These are phyloP conservation scores for Drosophila baimaii DNA, from an alignment of 1,140 invertebrate species.

Conservation along the genomic window DNA sequence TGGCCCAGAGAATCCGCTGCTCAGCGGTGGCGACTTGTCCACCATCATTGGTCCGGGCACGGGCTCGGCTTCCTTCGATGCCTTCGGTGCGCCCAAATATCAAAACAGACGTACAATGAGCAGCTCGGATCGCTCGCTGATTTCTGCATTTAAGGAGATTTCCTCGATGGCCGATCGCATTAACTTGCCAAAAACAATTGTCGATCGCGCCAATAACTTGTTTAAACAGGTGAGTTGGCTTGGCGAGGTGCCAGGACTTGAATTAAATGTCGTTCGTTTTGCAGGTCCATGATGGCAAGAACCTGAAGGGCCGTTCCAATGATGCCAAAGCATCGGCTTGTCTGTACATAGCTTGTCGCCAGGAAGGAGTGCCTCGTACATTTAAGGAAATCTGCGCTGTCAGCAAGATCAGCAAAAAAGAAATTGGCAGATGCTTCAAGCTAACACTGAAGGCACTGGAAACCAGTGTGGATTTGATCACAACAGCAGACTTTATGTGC, in stretches of 20 bases:
- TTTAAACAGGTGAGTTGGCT: constrained; percentile 92
- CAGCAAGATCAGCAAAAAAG: constrained; percentile 99
- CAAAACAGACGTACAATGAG: constrained; percentile 97
- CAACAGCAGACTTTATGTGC: constrained; percentile 99
- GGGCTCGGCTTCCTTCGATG: constrained; percentile 91
- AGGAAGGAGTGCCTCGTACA: constrained; percentile 98
- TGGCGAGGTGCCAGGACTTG: background rate
- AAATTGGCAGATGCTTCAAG: constrained; percentile 99
- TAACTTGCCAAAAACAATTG: constrained; percentile 97
- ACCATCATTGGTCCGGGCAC: constrained; percentile 98
- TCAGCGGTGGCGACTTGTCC: constrained; percentile 97
- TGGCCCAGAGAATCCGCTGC: constrained; percentile 96
- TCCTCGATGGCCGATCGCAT: constrained; percentile 98
- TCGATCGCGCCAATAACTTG: constrained; percentile 97
- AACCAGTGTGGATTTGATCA: constrained; percentile 98
- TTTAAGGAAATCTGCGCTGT: constrained; percentile 99
- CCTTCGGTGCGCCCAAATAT: constrained; percentile 95
- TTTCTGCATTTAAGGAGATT: constrained; percentile 98
- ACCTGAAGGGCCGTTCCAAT: constrained; percentile 96
- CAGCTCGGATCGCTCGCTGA: constrained; percentile 96
- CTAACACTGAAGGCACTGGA: constrained; percentile 95
- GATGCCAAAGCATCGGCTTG: constrained; percentile 99
- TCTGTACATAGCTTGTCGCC: constrained; percentile 99
- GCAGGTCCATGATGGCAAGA: constrained; percentile 97
- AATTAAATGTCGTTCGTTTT: constrained; percentile 5